phyloP scores from a whole-genome alignment of 2,797 vertebrate species.

The Neosalanx taihuensis region DNA sequence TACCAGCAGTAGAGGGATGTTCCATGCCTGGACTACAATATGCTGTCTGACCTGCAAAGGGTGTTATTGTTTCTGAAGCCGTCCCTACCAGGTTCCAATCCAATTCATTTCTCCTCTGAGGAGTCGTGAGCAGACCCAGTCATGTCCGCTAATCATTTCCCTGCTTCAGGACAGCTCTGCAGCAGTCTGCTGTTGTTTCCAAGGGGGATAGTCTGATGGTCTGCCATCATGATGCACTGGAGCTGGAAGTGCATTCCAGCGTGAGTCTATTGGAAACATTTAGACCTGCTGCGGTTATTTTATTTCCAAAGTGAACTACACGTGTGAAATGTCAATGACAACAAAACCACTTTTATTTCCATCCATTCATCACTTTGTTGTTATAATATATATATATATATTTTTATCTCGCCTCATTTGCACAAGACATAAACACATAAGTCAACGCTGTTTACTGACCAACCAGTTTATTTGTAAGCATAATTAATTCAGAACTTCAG shows the following conservation, averaged over 20 bases:
- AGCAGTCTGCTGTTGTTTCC: constrained; percentile 18
- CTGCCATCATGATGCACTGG: constrained; percentile 12
- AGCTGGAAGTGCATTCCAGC: not conserved
- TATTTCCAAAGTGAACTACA: not conserved
- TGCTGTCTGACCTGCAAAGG: not conserved
- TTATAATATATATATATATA: not conserved
- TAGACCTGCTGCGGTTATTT: not conserved
- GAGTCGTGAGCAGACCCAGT: constrained; percentile 31
- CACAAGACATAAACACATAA: not conserved
- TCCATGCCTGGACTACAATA: constrained; percentile 15
- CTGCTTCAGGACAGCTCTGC: constrained; percentile 14
- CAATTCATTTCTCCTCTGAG: constrained; percentile 40
- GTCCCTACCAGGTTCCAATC: constrained; percentile 26
- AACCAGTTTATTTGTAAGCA: no score
- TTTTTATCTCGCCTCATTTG: not conserved
- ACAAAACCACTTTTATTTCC: not conserved
- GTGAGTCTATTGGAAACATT: not conserved
- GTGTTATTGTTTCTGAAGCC: constrained; percentile 35
- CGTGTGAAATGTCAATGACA: not conserved
- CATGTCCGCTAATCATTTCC: constrained; percentile 40
- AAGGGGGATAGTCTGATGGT: constrained; percentile 10
- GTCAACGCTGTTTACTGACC: not conserved
- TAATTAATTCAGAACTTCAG: no score
- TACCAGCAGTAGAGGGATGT: constrained; percentile 38
- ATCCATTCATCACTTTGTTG: not conserved